phyloP scores from a whole-genome alignment of 2,113 vertebrate genomes.

The Rhynchopsitta pachyrhyncha region DNA sequence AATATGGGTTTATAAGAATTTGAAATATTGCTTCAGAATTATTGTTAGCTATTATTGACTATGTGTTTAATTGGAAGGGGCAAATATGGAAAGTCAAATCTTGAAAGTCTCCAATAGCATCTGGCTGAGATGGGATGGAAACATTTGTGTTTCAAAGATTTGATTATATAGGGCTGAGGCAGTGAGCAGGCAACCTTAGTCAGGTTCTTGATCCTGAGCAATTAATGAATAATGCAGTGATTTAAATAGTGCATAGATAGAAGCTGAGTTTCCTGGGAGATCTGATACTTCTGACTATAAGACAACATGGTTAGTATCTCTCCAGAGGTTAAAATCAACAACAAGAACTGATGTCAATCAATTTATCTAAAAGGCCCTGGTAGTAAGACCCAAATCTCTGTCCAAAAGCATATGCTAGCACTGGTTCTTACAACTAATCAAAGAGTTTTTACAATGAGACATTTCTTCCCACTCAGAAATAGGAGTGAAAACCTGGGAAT shows the following conservation, averaged over 20 bases:
- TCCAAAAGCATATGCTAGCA: accelerated
- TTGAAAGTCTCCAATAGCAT: neutral
- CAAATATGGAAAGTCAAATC: neutral
- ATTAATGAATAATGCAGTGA: neutral
- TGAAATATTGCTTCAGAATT: neutral
- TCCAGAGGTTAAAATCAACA: neutral
- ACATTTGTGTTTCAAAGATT: neutral
- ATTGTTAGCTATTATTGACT: neutral
- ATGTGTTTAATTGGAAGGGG: neutral
- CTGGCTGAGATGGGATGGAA: neutral
- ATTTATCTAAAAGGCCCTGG: neutral
- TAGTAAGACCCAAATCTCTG: neutral
- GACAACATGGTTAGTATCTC: neutral
- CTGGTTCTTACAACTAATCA: neutral
- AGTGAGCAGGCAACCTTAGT: neutral
- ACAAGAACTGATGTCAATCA: neutral
- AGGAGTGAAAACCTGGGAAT: neutral
- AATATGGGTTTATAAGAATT: neutral
- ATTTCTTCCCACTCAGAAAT: neutral
- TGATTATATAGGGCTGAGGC: neutral
- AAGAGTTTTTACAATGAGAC: neutral
- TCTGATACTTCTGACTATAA: neutral
- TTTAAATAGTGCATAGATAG: neutral
- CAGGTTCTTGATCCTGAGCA: neutral
- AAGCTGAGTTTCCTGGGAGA: neutral